Conservation (phyloP, 2,113 vertebrate genomes). For the Leuciscus idus region DNA sequence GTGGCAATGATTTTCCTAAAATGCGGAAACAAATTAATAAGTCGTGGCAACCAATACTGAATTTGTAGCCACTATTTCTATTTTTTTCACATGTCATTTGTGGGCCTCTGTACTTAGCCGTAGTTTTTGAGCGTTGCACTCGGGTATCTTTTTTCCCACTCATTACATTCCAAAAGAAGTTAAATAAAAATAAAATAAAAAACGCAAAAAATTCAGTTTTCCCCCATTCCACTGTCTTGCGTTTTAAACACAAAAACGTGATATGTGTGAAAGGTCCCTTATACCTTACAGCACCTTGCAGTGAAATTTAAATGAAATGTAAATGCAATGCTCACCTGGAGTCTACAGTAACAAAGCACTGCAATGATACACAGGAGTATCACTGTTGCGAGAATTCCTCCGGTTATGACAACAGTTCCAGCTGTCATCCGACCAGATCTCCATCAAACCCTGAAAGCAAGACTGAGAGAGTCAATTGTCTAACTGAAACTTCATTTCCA, state of each 20-base stretch:
- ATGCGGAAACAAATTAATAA: no score
- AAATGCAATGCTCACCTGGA: slow-evolving; percentile 81
- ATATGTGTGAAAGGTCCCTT: not conserved
- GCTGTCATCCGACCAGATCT: slow-evolving; percentile 97
- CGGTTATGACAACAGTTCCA: slow-evolving; percentile 96
- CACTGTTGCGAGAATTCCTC: slow-evolving; percentile 94
- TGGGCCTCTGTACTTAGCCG: no score
- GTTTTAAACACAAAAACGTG: not conserved
- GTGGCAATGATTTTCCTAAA: no score
- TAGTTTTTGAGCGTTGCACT: not conserved
- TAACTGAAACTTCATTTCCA: slow-evolving; percentile 2
- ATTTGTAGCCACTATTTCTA: no score
- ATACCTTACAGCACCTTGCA: not conserved
- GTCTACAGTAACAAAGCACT: slow-evolving; percentile 96
- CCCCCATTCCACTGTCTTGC: not conserved
- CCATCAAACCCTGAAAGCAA: slow-evolving; percentile 88
- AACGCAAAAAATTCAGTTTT: not conserved
- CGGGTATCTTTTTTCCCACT: no score
- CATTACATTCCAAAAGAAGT: no score
- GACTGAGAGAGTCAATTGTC: not conserved
- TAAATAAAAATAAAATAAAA: not conserved
- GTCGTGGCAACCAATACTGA: no score
- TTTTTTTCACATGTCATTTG: no score
- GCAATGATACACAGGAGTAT: slow-evolving; percentile 96
- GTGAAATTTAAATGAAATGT: not conserved